Evolutionary conservation across 2,888 invertebrate species (phyloP).

Genomic region (Ophion ventricosus): DNA sequence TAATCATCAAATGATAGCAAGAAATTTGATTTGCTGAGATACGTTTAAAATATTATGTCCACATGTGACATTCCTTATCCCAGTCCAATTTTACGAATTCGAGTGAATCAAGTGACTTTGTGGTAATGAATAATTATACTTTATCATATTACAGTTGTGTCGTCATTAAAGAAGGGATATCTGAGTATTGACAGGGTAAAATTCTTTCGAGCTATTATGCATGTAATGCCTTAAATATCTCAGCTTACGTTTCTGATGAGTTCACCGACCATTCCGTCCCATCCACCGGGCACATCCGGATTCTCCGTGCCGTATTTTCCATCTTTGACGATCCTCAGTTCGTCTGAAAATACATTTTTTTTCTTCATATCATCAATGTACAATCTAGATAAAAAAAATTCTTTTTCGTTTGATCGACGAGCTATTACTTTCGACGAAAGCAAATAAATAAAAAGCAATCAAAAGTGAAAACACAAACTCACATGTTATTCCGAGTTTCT

Average conservation of each 20-base stretch:
- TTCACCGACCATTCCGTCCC: conserved; percentile 96
- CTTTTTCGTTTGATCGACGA: background rate
- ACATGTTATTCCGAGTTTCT: conserved; percentile 93
- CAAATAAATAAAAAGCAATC: background rate
- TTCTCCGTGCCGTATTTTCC: conserved; percentile 93
- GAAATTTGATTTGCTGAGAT: too few species aligned
- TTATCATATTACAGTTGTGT: too few species aligned
- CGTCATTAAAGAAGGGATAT: too few species aligned
- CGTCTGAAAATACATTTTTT: conserved; percentile 86
- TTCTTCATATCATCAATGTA: background rate
- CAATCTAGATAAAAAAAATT: background rate
- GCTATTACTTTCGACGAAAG: background rate
- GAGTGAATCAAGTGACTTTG: too few species aligned
- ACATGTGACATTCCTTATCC: too few species aligned
- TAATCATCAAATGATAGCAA: too few species aligned
- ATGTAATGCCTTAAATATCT: background rate
- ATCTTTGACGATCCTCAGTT: conserved; percentile 93
- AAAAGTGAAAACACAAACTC: conserved; percentile 82
- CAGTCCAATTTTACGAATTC: too few species aligned
- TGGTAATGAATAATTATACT: too few species aligned
- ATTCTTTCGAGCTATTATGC: too few species aligned
- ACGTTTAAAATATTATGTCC: too few species aligned
- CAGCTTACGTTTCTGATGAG: conserved; percentile 91
- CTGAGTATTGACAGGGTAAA: too few species aligned
- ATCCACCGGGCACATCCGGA: conserved; percentile 89